Percentiles rank a stretch among this genome's conserved stretches.
These are phyloP conservation scores for Isoperla grammatica DNA, from an alignment of 2,888 invertebrate species.

Conservation along the genomic window DNA sequence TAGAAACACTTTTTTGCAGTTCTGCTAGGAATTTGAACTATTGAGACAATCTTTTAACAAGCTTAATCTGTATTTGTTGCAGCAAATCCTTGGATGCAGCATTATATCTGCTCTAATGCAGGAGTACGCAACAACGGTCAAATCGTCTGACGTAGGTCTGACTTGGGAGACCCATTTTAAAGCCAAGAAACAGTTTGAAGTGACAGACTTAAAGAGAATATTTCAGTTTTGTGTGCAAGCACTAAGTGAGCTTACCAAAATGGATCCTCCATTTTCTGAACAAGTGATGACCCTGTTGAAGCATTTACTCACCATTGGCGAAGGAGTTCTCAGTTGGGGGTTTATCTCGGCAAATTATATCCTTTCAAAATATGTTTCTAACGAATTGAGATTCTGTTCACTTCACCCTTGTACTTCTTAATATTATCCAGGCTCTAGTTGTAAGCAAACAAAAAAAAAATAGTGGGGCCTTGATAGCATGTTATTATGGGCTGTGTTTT, in stretches of 20 bases:
- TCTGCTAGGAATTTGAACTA: too few species aligned
- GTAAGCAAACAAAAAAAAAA: too few species aligned
- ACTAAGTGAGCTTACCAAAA: conserved; percentile 53
- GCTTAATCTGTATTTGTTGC: conserved; percentile 34
- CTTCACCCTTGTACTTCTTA: too few species aligned
- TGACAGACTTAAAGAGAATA: conserved; percentile 69
- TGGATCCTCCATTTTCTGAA: conserved; percentile 45
- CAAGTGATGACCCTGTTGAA: conserved; percentile 57
- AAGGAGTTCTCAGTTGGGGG: conserved; percentile 75
- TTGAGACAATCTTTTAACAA: too few species aligned
- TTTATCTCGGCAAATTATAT: conserved; percentile 59
- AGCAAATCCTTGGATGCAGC: conserved; percentile 80
- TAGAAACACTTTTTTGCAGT: too few species aligned
- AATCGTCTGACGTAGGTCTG: conserved; percentile 80
- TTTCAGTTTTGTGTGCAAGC: conserved; percentile 66
- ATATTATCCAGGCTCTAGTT: too few species aligned
- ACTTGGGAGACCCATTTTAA: conserved; percentile 84
- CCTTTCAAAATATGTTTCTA: conserved; percentile 44
- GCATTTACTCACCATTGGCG: conserved; percentile 69
- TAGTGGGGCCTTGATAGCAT: conserved; percentile 4
- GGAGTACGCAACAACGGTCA: conserved; percentile 80
- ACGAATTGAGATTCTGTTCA: conserved; percentile 33
- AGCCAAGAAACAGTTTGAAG: conserved; percentile 79
- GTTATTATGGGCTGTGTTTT: too few species aligned
- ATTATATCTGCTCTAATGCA: conserved; percentile 78